Percentiles rank a stretch among this genome's conserved stretches.
Conservation (phyloP, 2,113 vertebrate species). For the Corvus moneduloides region DNA sequence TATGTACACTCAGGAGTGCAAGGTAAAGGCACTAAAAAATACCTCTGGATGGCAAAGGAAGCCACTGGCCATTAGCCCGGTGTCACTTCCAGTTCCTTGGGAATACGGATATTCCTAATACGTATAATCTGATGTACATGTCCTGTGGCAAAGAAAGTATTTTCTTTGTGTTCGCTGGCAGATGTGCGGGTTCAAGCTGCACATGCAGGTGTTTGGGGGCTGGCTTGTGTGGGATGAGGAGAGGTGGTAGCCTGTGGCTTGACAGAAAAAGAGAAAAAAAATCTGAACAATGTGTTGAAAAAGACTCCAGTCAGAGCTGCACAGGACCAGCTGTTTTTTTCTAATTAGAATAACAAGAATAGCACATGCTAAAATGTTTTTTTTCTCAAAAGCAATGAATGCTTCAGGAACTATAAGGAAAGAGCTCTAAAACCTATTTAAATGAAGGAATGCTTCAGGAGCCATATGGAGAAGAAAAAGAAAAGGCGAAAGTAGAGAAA, state of each 20-base stretch:
- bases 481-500: conserved; percentile 62
- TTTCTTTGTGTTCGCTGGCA: conserved; percentile 58
- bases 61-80: background rate
- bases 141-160: background rate
- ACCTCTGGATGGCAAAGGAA: background rate
- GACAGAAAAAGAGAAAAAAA: conserved; percentile 63
- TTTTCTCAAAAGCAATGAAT: conserved; percentile 77
- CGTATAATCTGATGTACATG: background rate
- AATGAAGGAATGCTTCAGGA: conserved; percentile 77
- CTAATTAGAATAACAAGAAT: conserved; percentile 85
- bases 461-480: conserved; percentile 78
- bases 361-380: conserved; percentile 77
- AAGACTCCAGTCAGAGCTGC: conserved; percentile 72
- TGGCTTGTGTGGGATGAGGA: conserved; percentile 64
- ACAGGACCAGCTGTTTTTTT: conserved; percentile 79
- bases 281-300: conserved; percentile 75
- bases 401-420: conserved; percentile 77
- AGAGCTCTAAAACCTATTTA: conserved; percentile 80
- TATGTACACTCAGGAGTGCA: background rate
- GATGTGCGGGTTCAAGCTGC: conserved; percentile 67
- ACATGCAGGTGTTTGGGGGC: conserved; percentile 69
- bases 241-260: conserved; percentile 75
- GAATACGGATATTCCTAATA: background rate
- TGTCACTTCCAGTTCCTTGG: conserved; percentile 1
- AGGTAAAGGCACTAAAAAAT: background rate